Evolutionary conservation across 2,888 invertebrate genomes (phyloP), one percentile per base, ranked within the genome.

Genomic region (Euplexia lucipara): DNA sequence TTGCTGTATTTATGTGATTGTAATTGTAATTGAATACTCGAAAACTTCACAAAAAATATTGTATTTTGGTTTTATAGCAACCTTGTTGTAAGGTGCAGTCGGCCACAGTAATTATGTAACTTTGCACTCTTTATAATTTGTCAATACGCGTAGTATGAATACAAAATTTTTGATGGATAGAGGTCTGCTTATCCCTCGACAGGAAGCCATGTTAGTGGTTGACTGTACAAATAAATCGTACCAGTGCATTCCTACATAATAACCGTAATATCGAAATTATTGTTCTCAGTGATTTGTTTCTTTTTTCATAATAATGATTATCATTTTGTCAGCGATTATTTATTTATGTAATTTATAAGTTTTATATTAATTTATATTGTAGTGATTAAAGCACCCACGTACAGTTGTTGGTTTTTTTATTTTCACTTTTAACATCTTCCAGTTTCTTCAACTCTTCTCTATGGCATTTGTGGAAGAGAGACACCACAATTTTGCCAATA

Each of bases 351-450:
- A 93, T 91, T 89, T 92, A 90, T 91, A 90, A 85, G 89, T 91
- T 92, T 93, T 90, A 88, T 92, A 89, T 89, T 93, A 90, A 94
- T 93, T 93, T 94, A 93, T 93, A 91, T 87, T 88, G 84, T 91
- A 92, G 88, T 88, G 79, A 94, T 89, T 93, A 93, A 94, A 93
- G 89, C 88, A 91, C 86, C 83, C 83, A 79, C 86, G 83, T 85
- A 85, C 80, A 83, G 76, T 81, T 81, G 53, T 26, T 63, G 54
- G 60, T 49, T 62, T 56, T 61, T 60, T 52, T 79, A 81, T 59
- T 70, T 72, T 78, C 70, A 18, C 2, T 16, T 32, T 10, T 3
- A 14, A 30, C 12, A 1, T 16, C 30, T 3, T 16, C 26, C 26
- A 26, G 26, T 26, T 26, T 26, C n/a, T n/a, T n/a, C n/a, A n/a